Evolutionary conservation across 2,113 vertebrate genomes (phyloP).

Genomic region (Eulacestoma nigropectus): DNA sequence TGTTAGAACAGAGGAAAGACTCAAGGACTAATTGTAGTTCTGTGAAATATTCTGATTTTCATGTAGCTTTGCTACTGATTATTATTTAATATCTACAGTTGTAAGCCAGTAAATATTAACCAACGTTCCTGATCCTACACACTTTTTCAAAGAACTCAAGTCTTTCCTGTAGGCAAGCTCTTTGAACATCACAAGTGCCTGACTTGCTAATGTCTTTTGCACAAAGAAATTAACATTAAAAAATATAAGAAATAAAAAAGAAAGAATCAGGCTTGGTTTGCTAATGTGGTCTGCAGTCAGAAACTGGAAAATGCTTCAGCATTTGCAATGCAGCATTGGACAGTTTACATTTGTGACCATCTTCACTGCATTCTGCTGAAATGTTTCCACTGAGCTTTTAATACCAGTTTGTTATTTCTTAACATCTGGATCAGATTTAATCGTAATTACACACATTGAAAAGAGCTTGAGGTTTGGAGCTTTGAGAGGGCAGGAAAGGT

Average conservation of each 20-base stretch:
- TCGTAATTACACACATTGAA: neutral
- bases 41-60: neutral
- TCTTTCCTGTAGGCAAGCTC: neutral
- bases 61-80: neutral
- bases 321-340: neutral
- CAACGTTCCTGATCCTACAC: neutral
- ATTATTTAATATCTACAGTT: neutral
- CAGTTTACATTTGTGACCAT: neutral
- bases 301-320: neutral
- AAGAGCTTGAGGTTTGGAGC: neutral
- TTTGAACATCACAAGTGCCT: neutral
- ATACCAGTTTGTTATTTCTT: neutral
- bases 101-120: neutral
- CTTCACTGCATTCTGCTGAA: neutral
- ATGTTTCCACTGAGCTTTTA: neutral
- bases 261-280: neutral
- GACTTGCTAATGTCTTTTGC: neutral
- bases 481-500: neutral
- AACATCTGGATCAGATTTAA: conserved; percentile 24
- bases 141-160: neutral
- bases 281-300: neutral
- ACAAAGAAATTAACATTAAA: neutral
- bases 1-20: neutral
- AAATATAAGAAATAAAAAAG: neutral
- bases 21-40: neutral